phyloP scores from a whole-genome alignment of 2,113 vertebrate species.

The Semnornis frantzii region DNA sequence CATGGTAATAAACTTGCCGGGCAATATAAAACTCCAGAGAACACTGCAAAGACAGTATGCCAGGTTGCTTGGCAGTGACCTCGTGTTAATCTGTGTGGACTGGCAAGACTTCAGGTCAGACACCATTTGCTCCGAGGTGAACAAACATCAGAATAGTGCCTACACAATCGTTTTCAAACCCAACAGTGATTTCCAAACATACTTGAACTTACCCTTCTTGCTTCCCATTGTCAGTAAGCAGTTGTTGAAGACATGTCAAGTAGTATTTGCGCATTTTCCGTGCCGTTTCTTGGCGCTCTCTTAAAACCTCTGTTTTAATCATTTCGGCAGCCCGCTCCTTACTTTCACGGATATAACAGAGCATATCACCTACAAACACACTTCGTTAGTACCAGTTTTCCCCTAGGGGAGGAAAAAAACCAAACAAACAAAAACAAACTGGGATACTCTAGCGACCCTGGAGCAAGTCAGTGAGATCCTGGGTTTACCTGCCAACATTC shows the following conservation, averaged over 20 bases:
- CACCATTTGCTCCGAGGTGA: not conserved
- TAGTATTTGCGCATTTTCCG: slow-evolving; percentile 92
- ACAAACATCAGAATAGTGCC: not conserved
- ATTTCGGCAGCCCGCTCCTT: slow-evolving; percentile 89
- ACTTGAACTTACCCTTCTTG: slow-evolving; percentile 77
- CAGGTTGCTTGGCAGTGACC: not conserved
- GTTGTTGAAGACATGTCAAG: slow-evolving; percentile 90
- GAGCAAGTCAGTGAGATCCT: not conserved
- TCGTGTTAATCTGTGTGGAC: rapidly evolving
- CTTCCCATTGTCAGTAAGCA: slow-evolving; percentile 86
- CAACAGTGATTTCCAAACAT: not conserved
- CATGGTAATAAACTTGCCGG: too few relatives aligned
- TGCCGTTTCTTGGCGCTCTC: slow-evolving; percentile 89
- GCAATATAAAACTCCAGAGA: not conserved
- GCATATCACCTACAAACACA: slow-evolving; percentile 86
- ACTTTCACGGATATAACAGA: slow-evolving; percentile 91
- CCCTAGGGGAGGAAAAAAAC: not conserved
- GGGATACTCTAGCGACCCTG: not conserved
- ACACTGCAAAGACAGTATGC: not conserved
- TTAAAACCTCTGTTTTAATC: slow-evolving; percentile 85
- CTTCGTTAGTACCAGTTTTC: not conserved
- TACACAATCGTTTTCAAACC: not conserved
- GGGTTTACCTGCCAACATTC: not conserved
- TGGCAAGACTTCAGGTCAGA: not conserved
- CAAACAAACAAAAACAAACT: not conserved